phyloP scores from a whole-genome alignment of 2,797 vertebrate genomes.

The Lutjanus argentimaculatus region DNA sequence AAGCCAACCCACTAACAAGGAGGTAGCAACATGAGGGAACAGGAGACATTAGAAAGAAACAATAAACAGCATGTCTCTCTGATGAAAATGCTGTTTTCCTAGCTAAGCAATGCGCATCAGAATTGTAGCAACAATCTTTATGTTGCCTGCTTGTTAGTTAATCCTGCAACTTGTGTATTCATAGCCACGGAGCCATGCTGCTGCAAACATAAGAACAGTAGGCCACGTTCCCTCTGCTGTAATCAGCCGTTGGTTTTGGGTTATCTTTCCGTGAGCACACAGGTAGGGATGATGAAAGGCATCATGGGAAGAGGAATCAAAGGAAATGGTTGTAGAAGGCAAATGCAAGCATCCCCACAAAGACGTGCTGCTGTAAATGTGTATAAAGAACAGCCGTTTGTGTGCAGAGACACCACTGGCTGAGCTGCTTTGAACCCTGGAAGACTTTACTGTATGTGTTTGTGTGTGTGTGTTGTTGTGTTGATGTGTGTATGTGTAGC shows the following conservation, averaged over 20 bases:
- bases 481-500: conserved; percentile 14
- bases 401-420: conserved; percentile 29
- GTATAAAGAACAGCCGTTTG: conserved; percentile 10
- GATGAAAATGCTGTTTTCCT: background rate
- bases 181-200: background rate
- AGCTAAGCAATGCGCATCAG: background rate
- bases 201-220: conserved; percentile 11
- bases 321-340: conserved; percentile 21
- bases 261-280: conserved; percentile 46
- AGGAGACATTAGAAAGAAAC: background rate
- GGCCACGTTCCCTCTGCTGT: conserved; percentile 11
- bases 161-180: conserved; percentile 12
- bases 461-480: conserved; percentile 20
- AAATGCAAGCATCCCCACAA: conserved; percentile 24
- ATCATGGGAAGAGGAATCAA: conserved; percentile 37
- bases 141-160: conserved; percentile 8
- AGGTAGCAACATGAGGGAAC: background rate
- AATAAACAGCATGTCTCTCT: background rate
- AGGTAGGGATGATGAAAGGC: conserved; percentile 60
- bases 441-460: conserved; percentile 28
- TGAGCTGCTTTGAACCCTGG: conserved; percentile 44
- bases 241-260: conserved; percentile 31
- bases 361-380: conserved; percentile 4
- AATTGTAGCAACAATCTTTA: background rate
- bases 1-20: background rate